A percentile compares a stretch with the other conserved stretches of the same genome.
Conservation (phyloP, 2,797 vertebrate species). For the Gila robusta region DNA sequence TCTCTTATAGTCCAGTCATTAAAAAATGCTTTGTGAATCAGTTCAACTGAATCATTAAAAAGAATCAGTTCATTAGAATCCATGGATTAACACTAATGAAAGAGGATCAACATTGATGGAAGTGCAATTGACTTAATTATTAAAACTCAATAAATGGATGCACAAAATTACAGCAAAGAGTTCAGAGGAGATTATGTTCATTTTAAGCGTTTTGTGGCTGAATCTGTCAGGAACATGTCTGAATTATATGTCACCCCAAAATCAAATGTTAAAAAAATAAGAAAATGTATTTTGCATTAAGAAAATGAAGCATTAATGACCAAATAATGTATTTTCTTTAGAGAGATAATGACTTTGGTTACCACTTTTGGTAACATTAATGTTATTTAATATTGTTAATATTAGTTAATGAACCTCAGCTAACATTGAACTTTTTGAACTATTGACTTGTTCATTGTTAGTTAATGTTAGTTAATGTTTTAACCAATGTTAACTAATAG, state of each 20-base stretch:
- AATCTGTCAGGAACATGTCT: neutral
- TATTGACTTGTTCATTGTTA: neutral
- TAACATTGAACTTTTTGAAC: neutral
- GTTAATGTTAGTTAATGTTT: too few relatives aligned
- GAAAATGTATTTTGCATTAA: neutral
- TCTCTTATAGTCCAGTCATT: neutral
- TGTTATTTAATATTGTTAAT: neutral
- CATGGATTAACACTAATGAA: neutral
- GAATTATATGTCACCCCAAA: neutral
- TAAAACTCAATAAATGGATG: constrained; percentile 6
- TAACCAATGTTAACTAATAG: neutral
- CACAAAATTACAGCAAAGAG: neutral
- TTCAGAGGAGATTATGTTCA: neutral
- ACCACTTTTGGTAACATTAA: neutral
- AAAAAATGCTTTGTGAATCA: neutral
- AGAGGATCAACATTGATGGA: neutral
- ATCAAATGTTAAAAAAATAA: neutral
- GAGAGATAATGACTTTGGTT: neutral
- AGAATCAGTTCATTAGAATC: neutral
- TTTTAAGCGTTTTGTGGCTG: neutral
- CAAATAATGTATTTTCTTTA: neutral
- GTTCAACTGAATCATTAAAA: constrained; percentile 1
- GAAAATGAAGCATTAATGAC: neutral
- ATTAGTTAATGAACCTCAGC: neutral
- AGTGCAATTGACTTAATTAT: neutral